Evolutionary conservation across 2,797 vertebrate species (phyloP).

Genomic region (Spinus pinus): DNA sequence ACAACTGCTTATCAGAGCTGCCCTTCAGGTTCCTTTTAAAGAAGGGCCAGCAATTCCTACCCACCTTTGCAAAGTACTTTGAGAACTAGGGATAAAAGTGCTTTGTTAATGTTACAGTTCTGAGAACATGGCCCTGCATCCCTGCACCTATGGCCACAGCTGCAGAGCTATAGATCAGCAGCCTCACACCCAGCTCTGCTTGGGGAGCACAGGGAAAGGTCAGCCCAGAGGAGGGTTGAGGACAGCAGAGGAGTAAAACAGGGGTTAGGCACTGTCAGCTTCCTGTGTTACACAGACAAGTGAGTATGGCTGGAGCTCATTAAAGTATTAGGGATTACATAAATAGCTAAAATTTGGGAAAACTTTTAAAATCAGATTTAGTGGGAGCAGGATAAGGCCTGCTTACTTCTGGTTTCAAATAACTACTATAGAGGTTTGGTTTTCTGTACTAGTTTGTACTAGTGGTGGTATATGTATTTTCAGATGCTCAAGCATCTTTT

Average conservation of each 20-base stretch:
- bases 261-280: neutral
- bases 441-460: neutral
- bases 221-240: neutral
- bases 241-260: neutral
- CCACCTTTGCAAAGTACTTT: neutral
- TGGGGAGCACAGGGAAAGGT: neutral
- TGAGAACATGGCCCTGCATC: neutral
- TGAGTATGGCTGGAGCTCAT: neutral
- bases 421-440: neutral
- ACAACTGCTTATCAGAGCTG: neutral
- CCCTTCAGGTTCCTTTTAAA: neutral
- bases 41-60: neutral
- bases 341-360: neutral
- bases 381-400: neutral
- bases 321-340: neutral
- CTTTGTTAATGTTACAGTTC: neutral
- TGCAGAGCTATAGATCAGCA: neutral
- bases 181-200: neutral
- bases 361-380: constrained; percentile 2
- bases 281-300: neutral
- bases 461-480: neutral
- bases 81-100: neutral
- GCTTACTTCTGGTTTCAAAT: neutral
- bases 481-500: neutral
- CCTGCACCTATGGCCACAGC: neutral